phyloP scores from a whole-genome alignment of 2,797 vertebrate species.

The Pteropus rufus region DNA sequence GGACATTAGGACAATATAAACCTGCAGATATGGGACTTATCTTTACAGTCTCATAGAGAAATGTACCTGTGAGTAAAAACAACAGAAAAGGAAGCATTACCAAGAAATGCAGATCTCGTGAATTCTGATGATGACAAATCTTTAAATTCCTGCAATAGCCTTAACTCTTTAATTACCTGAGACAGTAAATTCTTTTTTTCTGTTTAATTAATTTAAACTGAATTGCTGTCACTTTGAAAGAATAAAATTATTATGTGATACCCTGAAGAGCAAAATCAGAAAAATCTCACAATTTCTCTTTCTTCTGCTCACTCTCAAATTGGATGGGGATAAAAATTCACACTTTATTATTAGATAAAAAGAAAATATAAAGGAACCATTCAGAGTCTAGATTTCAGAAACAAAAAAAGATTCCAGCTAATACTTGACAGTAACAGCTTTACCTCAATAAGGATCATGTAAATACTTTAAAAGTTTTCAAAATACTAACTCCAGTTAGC shows the following conservation, averaged over 20 bases:
- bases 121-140: background rate
- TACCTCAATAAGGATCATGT: background rate
- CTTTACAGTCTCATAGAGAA: background rate
- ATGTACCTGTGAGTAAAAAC: background rate
- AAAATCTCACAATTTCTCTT: background rate
- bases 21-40: fast-evolving
- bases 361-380: background rate
- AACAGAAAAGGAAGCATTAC: background rate
- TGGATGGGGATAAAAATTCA: background rate
- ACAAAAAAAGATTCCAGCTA: background rate
- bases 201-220: background rate
- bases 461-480: constrained; percentile 23
- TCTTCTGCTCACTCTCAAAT: background rate
- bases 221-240: background rate
- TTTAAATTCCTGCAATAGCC: background rate
- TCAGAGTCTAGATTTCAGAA: constrained; percentile 5
- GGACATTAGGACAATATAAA: background rate
- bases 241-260: background rate
- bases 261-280: background rate
- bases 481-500: background rate
- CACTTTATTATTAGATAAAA: constrained; percentile 35
- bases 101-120: background rate
- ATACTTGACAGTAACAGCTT: constrained; percentile 19
- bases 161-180: background rate
- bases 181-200: background rate